Base-by-base conservation (phyloP, 2,888 invertebrate species). In the Idaea straminata region DNA sequence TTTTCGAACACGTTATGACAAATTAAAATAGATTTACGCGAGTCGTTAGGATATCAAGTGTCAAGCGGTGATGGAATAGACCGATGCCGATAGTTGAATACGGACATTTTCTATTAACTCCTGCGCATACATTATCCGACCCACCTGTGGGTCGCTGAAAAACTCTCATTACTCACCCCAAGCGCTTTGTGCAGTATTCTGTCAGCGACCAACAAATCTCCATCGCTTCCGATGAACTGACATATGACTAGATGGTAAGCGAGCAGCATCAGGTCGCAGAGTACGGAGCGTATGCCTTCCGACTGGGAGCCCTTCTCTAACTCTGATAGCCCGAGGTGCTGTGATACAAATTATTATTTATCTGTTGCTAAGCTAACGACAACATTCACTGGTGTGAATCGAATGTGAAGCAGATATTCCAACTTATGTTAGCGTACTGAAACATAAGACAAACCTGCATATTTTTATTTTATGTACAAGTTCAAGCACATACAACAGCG, bases 211-310 rank as follows among this genome's bases (percentile, higher is more conserved):
- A 93, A 91, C 59, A 97, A 86, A 85, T 99, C 97, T 0, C 97
- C 97, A 77, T 95, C 94, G 71, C 96, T 95, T 82, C 97, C 97
- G 61, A 98, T 91, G 66, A 98, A 95, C 79, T 96, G 97, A 64
- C 96, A 95, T 5, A 98, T 95, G 71, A 98, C 95, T 35, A 98
- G 94, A 86, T 98, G 96, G 87, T 98, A 99, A 0, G 96, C 96
- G 1, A 99, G 93, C 34, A 99, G 91, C 0, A 97, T 96, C 88
- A 99, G 95, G 35, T 96, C 96, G 81, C 98, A 98, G 0, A 99
- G 91, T 10, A 98, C 96, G 70, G 97, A 96, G 36, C 99, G 94
- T 62, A 99, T 89, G 13, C 98, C 94, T 1, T 95, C 93, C 64
- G 96, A 94, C 13, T 93, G 86, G 69, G 96, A 96, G 0, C 97